Evolutionary conservation across 2,888 invertebrate species (phyloP), one percentile per base, ranked within the genome.

Genomic region (Belgica antarctica): DNA sequence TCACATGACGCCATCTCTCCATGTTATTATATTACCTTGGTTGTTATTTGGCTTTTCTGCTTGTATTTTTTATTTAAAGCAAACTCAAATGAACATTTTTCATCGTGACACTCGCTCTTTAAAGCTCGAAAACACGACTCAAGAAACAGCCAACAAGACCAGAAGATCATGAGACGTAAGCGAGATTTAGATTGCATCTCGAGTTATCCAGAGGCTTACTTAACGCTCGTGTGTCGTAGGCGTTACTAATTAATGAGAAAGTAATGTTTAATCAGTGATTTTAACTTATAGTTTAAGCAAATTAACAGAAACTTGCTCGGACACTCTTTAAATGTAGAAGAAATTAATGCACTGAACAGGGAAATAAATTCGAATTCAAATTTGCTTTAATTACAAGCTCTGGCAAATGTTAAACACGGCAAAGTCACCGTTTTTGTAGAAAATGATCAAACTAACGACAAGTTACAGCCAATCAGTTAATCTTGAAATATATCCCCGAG

Each of bases 401-500:
- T n/a, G n/a, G n/a, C n/a, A n/a, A n/a, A n/a, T n/a, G n/a, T n/a
- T n/a, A n/a, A n/a, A n/a, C n/a, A n/a, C n/a, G n/a, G n/a, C n/a
- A n/a, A n/a, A n/a, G 34, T 10, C 10, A 8, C 8, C 10, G n/a
- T n/a, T n/a, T n/a, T n/a, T 46, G 46, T 46, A 46, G 46, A 46
- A n/a, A 22, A 17, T 52, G 19, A 52, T 52, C 52, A 19, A 7
- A 52, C 4, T 17, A 19, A 34, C 63, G 63, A 63, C 63, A 41
- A 63, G 41, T 41, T 41, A 24, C 34, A 63, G 22, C 34, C 63
- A 63, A 63, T 63, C 63, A 63, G 24, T 22, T 63, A 63, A 63
- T 63, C 34, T 17, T 66, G 41, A 66, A 66, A 41, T 47, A 66
- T 66, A 27, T 66, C 24, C 46, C 22, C n/a, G 47, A 66, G 52